phyloP scores from a whole-genome alignment of 1,140 invertebrate genomes.

The Hormaphis cornu region DNA sequence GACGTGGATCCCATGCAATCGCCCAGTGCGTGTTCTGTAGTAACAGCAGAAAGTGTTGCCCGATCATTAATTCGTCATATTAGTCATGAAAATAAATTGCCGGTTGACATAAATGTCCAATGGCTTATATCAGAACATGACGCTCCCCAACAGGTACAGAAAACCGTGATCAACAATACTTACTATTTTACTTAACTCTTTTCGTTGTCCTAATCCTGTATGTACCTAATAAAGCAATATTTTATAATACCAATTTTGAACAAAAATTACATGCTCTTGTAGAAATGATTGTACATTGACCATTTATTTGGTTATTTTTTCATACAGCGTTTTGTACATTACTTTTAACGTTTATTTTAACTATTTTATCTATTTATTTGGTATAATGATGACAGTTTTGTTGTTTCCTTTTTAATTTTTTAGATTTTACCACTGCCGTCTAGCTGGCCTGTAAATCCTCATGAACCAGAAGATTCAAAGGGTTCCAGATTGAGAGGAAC shows the following conservation, averaged over 20 bases:
- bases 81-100: conserved; percentile 65
- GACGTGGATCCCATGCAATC: conserved; percentile 44
- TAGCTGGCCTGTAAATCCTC: conserved; percentile 56
- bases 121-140: conserved; percentile 75
- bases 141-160: conserved; percentile 57
- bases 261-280: too few relatives aligned
- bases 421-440: conserved; percentile 64
- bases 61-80: conserved; percentile 66
- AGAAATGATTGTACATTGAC: too few relatives aligned
- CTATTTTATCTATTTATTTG: not conserved
- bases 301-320: too few relatives aligned
- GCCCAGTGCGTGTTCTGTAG: not conserved
- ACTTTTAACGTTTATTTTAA: not conserved
- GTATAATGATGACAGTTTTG: too few relatives aligned
- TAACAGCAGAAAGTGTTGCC: conserved; percentile 70
- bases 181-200: too few relatives aligned
- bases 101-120: conserved; percentile 66
- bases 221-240: too few relatives aligned
- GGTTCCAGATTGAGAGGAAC: conserved; percentile 60
- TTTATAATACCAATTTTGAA: too few relatives aligned
- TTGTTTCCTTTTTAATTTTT: conserved; percentile 31
- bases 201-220: too few relatives aligned
- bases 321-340: too few relatives aligned
- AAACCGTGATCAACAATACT: too few relatives aligned
- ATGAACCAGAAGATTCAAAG: conserved; percentile 46